phyloP scores from a whole-genome alignment of 2,888 invertebrate species.

The Noctua janthina region DNA sequence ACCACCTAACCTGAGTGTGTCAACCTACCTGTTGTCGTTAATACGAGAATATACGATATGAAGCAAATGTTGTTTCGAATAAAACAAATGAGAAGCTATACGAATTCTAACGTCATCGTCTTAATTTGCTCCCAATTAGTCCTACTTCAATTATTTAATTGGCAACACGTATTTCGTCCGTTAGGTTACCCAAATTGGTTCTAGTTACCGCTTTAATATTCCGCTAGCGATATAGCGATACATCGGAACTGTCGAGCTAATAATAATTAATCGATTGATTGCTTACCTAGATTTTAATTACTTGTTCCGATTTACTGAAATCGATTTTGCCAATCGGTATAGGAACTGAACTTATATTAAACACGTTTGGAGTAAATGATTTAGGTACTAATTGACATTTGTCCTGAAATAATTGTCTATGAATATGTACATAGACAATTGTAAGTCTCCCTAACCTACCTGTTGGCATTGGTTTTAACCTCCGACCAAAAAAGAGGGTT shows the following conservation, averaged over 20 bases:
- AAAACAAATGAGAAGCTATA: background rate
- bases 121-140: slow-evolving; percentile 15
- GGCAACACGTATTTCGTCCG: slow-evolving; percentile 52
- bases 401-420: background rate
- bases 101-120: background rate
- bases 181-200: slow-evolving; percentile 42
- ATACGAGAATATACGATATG: background rate
- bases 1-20: background rate
- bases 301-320: slow-evolving; percentile 42
- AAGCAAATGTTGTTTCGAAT: background rate
- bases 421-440: too few relatives aligned
- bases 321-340: slow-evolving; percentile 9
- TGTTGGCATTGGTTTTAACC: too few relatives aligned
- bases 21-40: background rate
- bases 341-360: background rate
- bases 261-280: slow-evolving; percentile 58
- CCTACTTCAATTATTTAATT: slow-evolving; percentile 24
- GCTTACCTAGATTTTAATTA: slow-evolving; percentile 50
- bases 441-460: too few relatives aligned
- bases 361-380: background rate
- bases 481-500: too few relatives aligned
- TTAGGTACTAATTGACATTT: background rate
- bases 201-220: slow-evolving; percentile 40
- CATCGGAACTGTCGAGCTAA: slow-evolving; percentile 40
- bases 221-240: slow-evolving; percentile 31